Evolutionary conservation across 1,140 invertebrate species (phyloP).

Genomic region (Euschistus heros): DNA sequence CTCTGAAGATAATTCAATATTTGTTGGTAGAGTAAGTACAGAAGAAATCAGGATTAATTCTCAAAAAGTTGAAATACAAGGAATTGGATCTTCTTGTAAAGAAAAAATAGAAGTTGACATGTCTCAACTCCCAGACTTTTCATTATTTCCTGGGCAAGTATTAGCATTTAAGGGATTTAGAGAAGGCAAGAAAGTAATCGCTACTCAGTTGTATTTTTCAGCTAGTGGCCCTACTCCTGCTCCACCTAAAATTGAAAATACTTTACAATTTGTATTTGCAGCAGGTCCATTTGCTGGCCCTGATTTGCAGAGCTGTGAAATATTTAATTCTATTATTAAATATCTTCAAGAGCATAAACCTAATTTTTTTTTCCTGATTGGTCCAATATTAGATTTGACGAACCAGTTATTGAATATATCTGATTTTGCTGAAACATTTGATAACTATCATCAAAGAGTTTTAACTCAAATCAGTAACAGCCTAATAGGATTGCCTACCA

Average conservation of each 20-base stretch:
- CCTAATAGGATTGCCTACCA: conserved; percentile 39
- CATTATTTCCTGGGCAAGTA: conserved; percentile 77
- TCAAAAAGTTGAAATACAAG: too few relatives aligned
- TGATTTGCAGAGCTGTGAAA: conserved; percentile 41
- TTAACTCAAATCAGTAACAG: conserved; percentile 49
- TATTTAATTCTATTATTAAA: conserved; percentile 62
- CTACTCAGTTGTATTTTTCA: conserved; percentile 49
- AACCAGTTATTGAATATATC: conserved; percentile 49
- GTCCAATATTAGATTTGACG: conserved; percentile 68
- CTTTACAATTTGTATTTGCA: too few relatives aligned
- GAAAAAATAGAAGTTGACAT: too few relatives aligned
- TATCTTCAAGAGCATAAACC: conserved; percentile 58
- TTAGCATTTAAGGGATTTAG: conserved; percentile 59
- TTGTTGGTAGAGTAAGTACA: too few relatives aligned
- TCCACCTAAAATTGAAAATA: too few relatives aligned
- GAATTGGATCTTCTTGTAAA: too few relatives aligned
- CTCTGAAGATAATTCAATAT: too few relatives aligned
- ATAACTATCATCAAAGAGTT: conserved; percentile 57
- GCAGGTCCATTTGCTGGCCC: too few relatives aligned
- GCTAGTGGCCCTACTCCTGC: conserved; percentile 20
- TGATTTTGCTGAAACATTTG: conserved; percentile 48
- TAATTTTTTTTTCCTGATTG: conserved; percentile 67
- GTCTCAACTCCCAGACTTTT: conserved; percentile 41
- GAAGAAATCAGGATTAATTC: too few relatives aligned
- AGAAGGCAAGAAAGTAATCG: conserved; percentile 54